Evolutionary conservation across 2,888 invertebrate genomes (phyloP), one percentile per base, ranked within the genome.

Genomic region (Bedellia somnulentella): DNA sequence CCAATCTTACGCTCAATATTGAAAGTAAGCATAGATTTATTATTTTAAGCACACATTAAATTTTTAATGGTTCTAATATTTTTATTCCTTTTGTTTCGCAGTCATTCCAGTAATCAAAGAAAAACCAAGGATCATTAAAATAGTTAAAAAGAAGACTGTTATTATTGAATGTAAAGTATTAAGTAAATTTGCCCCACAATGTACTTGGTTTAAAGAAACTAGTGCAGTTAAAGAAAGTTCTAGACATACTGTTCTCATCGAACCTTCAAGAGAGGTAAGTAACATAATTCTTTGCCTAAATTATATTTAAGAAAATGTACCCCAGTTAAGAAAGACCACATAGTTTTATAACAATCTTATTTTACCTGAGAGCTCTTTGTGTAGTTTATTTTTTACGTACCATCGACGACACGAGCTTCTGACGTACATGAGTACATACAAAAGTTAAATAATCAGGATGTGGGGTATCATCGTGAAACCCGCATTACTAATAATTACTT

Each of bases 1-100:
- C 96, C 36, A 97, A 97, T 75, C 81, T 97, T 42, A 95, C 96
- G 44, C 83, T 98, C 47, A 97, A 98, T 73, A 94, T 98, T 75
- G 95, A 96, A 87, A 95, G 94, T 94, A 79, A 81, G 86, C 78
- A 26, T 22, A n/a, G n/a, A n/a, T n/a, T n/a, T n/a, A n/a, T 17
- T n/a, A n/a, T 22, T 14, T 21, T 18, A 23, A 25, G 27, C 17
- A 32, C 15, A 21, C 12, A 4, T 13, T 5, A n/a, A 11, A 24
- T 24, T 9, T 10, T 6, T 27, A 5, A 15, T 11, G 5, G 11
- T n/a, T n/a, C n/a, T n/a, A n/a, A n/a, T n/a, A n/a, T n/a, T n/a
- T n/a, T 18, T 29, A 14, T 36, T 29, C 39, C 21, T 36, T 32
- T 37, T 42, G 37, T 23, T 37, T 57, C 40, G 36, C 59, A 89